Conservation (phyloP, 2,113 vertebrate species). For the Melanostigma gelatinosum region DNA sequence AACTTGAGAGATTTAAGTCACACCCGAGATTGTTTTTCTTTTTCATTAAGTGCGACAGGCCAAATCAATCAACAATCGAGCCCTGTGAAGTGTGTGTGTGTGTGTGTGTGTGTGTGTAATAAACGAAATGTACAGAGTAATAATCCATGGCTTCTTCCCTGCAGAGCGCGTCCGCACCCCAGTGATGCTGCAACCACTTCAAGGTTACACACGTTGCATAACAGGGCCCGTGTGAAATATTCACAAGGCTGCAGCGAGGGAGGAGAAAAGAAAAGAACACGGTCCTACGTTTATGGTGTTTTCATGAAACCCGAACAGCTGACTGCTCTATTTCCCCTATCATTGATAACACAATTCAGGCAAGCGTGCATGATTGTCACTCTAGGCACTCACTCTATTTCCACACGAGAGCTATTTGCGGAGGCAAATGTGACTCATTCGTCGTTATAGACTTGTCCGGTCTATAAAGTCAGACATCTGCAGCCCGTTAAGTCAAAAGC, state of each 20-base stretch:
- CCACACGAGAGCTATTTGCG: constrained; percentile 1
- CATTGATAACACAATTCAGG: neutral
- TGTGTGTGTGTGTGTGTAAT: too few relatives aligned
- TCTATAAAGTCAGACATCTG: constrained; percentile 38
- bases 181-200: constrained; percentile 70
- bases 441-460: constrained; percentile 16
- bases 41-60: constrained; percentile 10
- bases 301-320: constrained; percentile 4
- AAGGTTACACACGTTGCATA: constrained; percentile 74
- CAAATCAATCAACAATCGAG: neutral
- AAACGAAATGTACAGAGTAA: neutral
- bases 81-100: neutral
- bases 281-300: neutral
- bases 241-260: constrained; percentile 47
- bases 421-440: constrained; percentile 24
- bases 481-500: constrained; percentile 14
- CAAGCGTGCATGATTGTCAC: neutral
- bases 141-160: constrained; percentile 11
- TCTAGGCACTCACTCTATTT: neutral
- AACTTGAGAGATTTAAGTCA: constrained; percentile 37
- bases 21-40: constrained; percentile 39
- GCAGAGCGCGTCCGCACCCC: constrained; percentile 28
- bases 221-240: constrained; percentile 59
- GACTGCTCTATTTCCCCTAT: neutral
- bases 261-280: neutral